Conservation (phyloP, 2,888 invertebrate genomes). For the Acholoe squamosa region DNA sequence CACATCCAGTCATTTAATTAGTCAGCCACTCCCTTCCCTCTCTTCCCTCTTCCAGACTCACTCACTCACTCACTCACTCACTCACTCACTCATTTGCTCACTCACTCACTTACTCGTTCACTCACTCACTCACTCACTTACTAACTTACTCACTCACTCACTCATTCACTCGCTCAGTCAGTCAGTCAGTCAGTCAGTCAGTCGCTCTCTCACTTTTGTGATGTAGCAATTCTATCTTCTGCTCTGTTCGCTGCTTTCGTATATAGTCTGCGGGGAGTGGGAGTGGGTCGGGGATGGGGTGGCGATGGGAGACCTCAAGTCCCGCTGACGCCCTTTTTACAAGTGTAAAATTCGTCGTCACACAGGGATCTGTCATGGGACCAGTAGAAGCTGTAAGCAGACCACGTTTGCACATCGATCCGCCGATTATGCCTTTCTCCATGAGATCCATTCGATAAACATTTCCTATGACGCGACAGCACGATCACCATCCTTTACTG, state of each 20-base stretch:
- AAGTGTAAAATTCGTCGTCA: conserved; percentile 1
- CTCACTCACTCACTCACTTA: background rate
- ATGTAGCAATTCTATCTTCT: too few species aligned
- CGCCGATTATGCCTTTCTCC: background rate
- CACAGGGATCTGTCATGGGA: background rate
- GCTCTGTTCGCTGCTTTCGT: too few species aligned
- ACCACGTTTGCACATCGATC: conserved; percentile 21
- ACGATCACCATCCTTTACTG: background rate
- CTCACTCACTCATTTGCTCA: conserved; percentile 4
- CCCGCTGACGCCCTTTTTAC: background rate
- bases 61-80: conserved; percentile 13
- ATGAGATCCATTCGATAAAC: background rate
- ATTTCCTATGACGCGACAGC: background rate
- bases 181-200: background rate
- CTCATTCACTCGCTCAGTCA: conserved; percentile 18
- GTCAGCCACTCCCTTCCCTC: background rate
- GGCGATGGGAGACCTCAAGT: background rate
- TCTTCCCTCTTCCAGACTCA: background rate
- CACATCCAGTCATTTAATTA: background rate
- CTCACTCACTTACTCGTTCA: background rate
- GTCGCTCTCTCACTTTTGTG: too few species aligned
- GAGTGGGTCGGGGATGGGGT: background rate
- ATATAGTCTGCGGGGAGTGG: too few species aligned
- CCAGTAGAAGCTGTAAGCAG: background rate
- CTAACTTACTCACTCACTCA: background rate